phyloP scores from a whole-genome alignment of 53 echinoderm and acorn worm species.

The Holothuria scabra region DNA sequence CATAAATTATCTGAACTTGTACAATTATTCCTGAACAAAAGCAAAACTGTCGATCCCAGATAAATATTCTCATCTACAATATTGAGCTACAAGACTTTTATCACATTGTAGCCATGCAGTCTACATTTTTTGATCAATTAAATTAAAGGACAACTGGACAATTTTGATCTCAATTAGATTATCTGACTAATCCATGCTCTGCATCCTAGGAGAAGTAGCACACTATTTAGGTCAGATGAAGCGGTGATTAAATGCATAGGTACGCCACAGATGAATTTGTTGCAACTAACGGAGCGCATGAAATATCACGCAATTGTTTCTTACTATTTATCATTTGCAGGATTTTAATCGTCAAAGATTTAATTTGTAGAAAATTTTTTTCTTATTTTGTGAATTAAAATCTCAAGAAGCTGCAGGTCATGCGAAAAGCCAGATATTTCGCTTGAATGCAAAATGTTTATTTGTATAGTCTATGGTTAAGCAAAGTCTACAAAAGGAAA shows the following conservation, averaged over 20 bases:
- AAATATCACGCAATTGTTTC: constrained; percentile 34
- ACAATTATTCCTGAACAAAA: too few relatives aligned
- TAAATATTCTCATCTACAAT: too few relatives aligned
- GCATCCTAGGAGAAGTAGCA: background rate
- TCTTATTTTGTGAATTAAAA: background rate
- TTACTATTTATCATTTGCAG: constrained; percentile 14
- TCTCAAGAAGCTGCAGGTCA: constrained; percentile 6
- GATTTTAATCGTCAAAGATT: constrained; percentile 45
- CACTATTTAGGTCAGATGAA: constrained; percentile 43
- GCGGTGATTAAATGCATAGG: constrained; percentile 32
- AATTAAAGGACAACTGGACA: constrained; percentile 40
- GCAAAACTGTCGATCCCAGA: too few relatives aligned
- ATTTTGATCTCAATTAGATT: constrained; percentile 50
- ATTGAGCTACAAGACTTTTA: too few relatives aligned
- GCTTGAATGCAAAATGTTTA: constrained; percentile 20
- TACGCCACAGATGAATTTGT: constrained; percentile 33
- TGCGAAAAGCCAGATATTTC: constrained; percentile 18
- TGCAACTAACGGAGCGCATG: background rate
- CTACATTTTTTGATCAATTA: constrained; percentile 13
- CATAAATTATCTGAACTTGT: too few relatives aligned
- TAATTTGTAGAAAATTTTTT: constrained; percentile 23
- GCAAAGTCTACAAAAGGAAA: too few relatives aligned
- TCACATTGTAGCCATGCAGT: too few relatives aligned
- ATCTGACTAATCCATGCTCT: constrained; percentile 28
- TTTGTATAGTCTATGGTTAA: too few relatives aligned